phyloP scores from a whole-genome alignment of 2,113 vertebrate genomes.

The Macrotus californicus region DNA sequence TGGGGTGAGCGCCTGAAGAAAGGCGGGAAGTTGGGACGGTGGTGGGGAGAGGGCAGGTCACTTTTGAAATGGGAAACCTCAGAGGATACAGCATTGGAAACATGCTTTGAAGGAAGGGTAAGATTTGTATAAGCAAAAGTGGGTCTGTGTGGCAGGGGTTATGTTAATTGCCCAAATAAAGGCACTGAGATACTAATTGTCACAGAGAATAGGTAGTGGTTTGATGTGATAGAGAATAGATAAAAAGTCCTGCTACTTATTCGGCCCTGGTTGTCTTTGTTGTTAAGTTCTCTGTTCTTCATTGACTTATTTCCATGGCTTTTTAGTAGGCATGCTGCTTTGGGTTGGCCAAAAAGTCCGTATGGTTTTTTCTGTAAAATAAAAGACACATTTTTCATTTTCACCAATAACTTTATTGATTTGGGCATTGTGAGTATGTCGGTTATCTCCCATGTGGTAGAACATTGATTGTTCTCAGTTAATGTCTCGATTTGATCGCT shows the following conservation, averaged over 20 bases:
- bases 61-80: not conserved
- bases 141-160: not conserved
- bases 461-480: too few species aligned
- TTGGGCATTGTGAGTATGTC: too few species aligned
- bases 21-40: not conserved
- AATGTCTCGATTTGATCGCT: too few species aligned
- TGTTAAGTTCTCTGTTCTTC: not conserved
- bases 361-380: too few species aligned
- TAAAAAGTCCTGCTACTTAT: not conserved
- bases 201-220: not conserved
- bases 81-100: not conserved
- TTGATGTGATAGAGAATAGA: not conserved
- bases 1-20: not conserved
- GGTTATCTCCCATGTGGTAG: too few species aligned
- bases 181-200: not conserved
- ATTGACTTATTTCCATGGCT: not conserved
- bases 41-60: not conserved
- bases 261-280: not conserved
- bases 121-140: not conserved
- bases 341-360: not conserved
- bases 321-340: not conserved
- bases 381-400: too few species aligned
- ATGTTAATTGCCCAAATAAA: not conserved
- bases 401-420: too few species aligned
- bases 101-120: not conserved